phyloP scores from a whole-genome alignment of 2,888 invertebrate species.

The Parapristionchus giblindavisi region DNA sequence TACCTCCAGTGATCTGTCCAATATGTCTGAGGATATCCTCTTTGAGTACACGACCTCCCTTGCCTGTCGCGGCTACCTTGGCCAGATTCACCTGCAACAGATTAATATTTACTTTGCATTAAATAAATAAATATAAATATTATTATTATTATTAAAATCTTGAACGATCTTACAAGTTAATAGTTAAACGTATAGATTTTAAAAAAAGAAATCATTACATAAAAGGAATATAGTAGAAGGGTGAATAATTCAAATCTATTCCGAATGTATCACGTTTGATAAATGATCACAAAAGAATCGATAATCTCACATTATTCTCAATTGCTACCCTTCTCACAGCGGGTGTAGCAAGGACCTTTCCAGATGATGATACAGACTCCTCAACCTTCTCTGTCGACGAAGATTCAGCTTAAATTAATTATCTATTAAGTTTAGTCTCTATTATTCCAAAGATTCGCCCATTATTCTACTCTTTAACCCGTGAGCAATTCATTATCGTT shows the following conservation, averaged over 20 bases:
- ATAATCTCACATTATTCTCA: slow-evolving; percentile 80
- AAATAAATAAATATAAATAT: too few relatives aligned
- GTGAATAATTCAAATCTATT: not conserved
- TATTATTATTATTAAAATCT: too few relatives aligned
- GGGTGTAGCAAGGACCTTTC: slow-evolving; percentile 83
- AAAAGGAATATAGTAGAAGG: not conserved
- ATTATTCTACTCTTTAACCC: too few relatives aligned
- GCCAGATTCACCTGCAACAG: slow-evolving; percentile 77
- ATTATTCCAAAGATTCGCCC: too few relatives aligned
- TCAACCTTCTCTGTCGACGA: slow-evolving; percentile 41
- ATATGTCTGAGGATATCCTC: slow-evolving; percentile 82
- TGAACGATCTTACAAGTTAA: not conserved
- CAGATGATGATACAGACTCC: not conserved
- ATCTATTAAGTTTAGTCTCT: too few relatives aligned
- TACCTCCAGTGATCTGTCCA: slow-evolving; percentile 48
- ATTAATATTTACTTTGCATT: not conserved
- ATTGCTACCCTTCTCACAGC: slow-evolving; percentile 91
- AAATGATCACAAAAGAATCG: not conserved
- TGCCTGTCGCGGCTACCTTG: slow-evolving; percentile 83
- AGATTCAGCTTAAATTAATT: too few relatives aligned
- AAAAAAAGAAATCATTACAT: not conserved
- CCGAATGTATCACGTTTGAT: not conserved
- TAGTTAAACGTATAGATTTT: not conserved
- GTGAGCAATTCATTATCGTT: too few relatives aligned
- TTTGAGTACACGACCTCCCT: slow-evolving; percentile 88